phyloP scores from a whole-genome alignment of 2,113 vertebrate species.

The Martes martes region DNA sequence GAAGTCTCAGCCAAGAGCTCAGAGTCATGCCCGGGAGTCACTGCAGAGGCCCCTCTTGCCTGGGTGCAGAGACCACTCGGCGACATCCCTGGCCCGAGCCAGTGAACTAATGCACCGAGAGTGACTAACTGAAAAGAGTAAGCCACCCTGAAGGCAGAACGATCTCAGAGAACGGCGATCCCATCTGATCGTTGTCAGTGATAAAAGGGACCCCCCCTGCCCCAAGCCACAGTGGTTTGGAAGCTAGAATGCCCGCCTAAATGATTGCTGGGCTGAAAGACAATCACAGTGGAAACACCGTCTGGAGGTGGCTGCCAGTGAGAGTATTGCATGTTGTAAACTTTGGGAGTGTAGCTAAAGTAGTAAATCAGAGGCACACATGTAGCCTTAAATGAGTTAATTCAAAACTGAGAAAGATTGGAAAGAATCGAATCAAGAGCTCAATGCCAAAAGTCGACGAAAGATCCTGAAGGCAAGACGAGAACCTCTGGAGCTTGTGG shows the following conservation, averaged over 20 bases:
- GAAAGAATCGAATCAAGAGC: neutral
- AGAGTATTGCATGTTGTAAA: neutral
- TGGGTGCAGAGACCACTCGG: neutral
- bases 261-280: neutral
- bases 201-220: neutral
- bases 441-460: neutral
- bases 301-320: neutral
- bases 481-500: neutral
- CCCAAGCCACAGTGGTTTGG: neutral
- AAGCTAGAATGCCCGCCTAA: neutral
- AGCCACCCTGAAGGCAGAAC: neutral
- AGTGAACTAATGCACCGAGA: neutral
- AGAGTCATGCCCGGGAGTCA: neutral
- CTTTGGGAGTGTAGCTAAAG: neutral
- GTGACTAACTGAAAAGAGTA: neutral
- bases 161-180: neutral
- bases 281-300: neutral
- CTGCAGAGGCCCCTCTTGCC: neutral
- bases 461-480: neutral
- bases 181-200: neutral
- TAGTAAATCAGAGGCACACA: neutral
- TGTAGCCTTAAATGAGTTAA: constrained; percentile 21
- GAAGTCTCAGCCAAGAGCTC: neutral
- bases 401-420: neutral
- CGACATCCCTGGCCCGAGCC: neutral